These are phyloP conservation scores for Belgica antarctica DNA, from an alignment of 2,888 invertebrate genomes.

Conservation along the genomic window DNA sequence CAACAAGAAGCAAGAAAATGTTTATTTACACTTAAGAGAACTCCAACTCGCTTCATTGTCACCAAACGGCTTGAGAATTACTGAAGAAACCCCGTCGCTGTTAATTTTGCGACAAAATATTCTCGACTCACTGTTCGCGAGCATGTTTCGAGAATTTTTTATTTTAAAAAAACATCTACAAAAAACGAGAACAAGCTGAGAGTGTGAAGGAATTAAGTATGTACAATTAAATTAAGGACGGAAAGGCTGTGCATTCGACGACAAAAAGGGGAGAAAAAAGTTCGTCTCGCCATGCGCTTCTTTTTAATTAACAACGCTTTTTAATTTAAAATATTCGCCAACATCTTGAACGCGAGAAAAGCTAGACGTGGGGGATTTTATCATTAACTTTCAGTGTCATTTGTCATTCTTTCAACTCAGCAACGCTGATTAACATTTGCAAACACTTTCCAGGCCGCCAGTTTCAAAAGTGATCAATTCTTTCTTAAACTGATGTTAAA, in stretches of 20 bases:
- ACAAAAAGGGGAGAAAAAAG: slow-evolving; percentile 1
- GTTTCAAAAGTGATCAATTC: not conserved
- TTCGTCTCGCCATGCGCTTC: not conserved
- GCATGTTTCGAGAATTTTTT: slow-evolving; percentile 36
- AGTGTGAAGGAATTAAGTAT: slow-evolving; percentile 41
- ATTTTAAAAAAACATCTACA: not conserved
- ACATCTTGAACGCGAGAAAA: not conserved
- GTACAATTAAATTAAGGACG: slow-evolving; percentile 16
- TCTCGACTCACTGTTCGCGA: slow-evolving; percentile 27
- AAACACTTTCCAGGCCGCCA: not conserved
- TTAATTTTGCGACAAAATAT: slow-evolving; percentile 42
- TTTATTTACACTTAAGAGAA: slow-evolving; percentile 40
- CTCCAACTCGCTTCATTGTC: slow-evolving; percentile 30
- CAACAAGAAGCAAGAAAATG: slow-evolving; percentile 7
- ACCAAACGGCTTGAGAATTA: not conserved
- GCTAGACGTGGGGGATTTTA: slow-evolving; percentile 3
- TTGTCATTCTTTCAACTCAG: not conserved
- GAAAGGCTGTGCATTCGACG: not conserved
- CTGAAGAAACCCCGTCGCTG: slow-evolving; percentile 32
- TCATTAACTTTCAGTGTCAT: slow-evolving; percentile 15
- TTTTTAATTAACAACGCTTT: slow-evolving; percentile 27
- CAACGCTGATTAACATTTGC: slow-evolving; percentile 9
- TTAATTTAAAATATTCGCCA: slow-evolving; percentile 1
- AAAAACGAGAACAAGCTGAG: slow-evolving; percentile 8
- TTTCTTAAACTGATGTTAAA: too few species aligned